Percentiles rank a stretch among this genome's conserved stretches.
Conservation (phyloP, 2,888 invertebrate species). For the Quadroppia sp. region DNA sequence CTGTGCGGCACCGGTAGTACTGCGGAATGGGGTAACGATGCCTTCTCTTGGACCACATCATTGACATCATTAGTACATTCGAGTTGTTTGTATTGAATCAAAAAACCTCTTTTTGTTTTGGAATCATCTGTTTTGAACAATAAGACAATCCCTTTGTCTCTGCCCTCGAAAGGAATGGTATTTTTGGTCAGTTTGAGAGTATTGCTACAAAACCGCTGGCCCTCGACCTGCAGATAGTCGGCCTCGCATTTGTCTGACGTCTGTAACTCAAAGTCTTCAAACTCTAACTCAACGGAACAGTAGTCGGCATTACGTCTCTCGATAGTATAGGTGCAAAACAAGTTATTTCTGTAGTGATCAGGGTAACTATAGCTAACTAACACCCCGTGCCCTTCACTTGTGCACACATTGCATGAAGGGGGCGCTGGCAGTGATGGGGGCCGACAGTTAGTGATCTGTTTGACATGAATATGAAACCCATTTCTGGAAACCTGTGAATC, state of each 20-base stretch:
- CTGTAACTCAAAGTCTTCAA: conserved; percentile 48
- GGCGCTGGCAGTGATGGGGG: conserved; percentile 43
- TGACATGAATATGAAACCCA: conserved; percentile 48
- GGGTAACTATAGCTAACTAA: conserved; percentile 42
- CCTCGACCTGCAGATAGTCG: conserved; percentile 48
- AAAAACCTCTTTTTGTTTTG: conserved; percentile 38
- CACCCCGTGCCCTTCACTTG: conserved; percentile 20
- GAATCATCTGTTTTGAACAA: conserved; percentile 39
- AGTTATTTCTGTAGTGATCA: conserved; percentile 44
- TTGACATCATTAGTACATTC: conserved; percentile 35
- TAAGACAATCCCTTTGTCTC: conserved; percentile 34
- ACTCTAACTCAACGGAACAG: conserved; percentile 48
- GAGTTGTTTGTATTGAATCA: conserved; percentile 40
- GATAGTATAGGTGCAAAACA: conserved; percentile 46
- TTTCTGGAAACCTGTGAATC: conserved; percentile 47
- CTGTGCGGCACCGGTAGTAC: conserved; percentile 14
- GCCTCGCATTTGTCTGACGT: conserved; percentile 46
- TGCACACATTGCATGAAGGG: conserved; percentile 42
- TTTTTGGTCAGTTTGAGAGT: conserved; percentile 41
- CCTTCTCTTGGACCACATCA: conserved; percentile 28
- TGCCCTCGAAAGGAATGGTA: conserved; percentile 31
- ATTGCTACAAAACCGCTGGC: conserved; percentile 48
- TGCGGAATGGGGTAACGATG: conserved; percentile 1
- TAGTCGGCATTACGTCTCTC: conserved; percentile 44
- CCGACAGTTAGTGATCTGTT: conserved; percentile 48